Evolutionary conservation across 2,797 vertebrate species (phyloP).

Genomic region (Astyanax mexicanus): DNA sequence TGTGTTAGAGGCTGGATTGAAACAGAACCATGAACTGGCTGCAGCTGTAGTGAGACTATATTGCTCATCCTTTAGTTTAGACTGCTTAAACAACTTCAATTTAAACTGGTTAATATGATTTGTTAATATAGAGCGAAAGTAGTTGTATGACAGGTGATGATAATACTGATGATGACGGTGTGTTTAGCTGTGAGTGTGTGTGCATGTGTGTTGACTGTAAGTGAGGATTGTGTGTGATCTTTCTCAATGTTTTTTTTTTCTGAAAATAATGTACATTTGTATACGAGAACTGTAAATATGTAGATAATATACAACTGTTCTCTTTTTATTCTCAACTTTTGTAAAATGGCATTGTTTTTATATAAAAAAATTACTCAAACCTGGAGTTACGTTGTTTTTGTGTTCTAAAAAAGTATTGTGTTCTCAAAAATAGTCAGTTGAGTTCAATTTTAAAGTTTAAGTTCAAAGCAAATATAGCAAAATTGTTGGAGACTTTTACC

Average conservation of each 20-base stretch:
- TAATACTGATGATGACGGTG: no score
- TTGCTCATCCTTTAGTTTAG: no score
- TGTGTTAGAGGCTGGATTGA: neutral
- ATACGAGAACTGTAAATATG: conserved; percentile 69
- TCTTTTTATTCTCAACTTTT: conserved; percentile 53
- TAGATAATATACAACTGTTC: conserved; percentile 61
- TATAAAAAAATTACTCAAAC: conserved; percentile 51
- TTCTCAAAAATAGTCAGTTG: no score
- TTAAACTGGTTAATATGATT: no score
- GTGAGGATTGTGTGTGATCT: conserved; percentile 47
- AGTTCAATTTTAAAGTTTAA: no score
- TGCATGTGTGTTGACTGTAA: conserved; percentile 45
- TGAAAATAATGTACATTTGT: conserved; percentile 68
- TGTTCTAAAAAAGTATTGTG: neutral
- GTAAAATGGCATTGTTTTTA: conserved; percentile 58
- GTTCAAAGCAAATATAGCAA: no score
- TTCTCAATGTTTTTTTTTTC: conserved; percentile 49
- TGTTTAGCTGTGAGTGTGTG: neutral
- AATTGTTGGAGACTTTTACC: no score
- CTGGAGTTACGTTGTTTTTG: neutral
- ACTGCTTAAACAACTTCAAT: no score
- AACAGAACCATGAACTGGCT: no score
- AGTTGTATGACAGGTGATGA: neutral
- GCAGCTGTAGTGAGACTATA: no score
- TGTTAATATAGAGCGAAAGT: neutral